Evolutionary conservation across 2,888 invertebrate species (phyloP).

Genomic region (Protodeltote pygarga): DNA sequence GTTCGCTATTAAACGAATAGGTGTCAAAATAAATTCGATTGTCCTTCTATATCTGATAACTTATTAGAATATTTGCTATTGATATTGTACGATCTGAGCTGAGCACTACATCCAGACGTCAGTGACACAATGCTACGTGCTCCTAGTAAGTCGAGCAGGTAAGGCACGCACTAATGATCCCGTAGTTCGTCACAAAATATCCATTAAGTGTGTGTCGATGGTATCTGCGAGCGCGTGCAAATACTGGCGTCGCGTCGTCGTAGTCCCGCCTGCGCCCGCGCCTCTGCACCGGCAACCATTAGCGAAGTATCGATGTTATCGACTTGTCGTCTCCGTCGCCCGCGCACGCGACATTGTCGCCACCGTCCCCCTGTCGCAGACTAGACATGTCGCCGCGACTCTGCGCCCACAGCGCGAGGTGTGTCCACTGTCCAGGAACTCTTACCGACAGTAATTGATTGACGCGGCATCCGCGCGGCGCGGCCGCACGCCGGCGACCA

Average conservation of each 20-base stretch:
- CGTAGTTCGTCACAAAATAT: slow-evolving; percentile 31
- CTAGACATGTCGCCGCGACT: too few species aligned
- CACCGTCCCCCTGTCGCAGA: too few species aligned
- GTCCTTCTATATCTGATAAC: too few species aligned
- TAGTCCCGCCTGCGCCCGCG: slow-evolving; percentile 9
- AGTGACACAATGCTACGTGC: too few species aligned
- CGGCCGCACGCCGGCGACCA: slow-evolving; percentile 57
- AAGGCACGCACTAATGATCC: slow-evolving; percentile 19
- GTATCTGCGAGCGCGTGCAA: slow-evolving; percentile 17
- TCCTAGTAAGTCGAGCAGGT: not conserved
- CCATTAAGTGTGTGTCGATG: slow-evolving; percentile 22
- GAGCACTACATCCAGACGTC: too few species aligned
- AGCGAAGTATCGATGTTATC: slow-evolving; percentile 25
- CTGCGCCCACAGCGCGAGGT: not conserved
- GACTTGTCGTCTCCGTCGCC: not conserved
- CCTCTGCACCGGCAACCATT: too few species aligned
- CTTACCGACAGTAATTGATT: slow-evolving; percentile 53
- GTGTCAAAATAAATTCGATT: too few species aligned
- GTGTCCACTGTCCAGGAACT: not conserved
- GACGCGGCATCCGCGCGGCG: slow-evolving; percentile 47
- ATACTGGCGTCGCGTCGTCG: slow-evolving; percentile 6
- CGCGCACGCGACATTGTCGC: slow-evolving; percentile 13
- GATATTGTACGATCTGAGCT: too few species aligned
- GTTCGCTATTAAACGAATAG: too few species aligned
- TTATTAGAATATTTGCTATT: too few species aligned